Conservation (phyloP, 2,113 vertebrate genomes). For the Boulengeromyrus knoepffleri region DNA sequence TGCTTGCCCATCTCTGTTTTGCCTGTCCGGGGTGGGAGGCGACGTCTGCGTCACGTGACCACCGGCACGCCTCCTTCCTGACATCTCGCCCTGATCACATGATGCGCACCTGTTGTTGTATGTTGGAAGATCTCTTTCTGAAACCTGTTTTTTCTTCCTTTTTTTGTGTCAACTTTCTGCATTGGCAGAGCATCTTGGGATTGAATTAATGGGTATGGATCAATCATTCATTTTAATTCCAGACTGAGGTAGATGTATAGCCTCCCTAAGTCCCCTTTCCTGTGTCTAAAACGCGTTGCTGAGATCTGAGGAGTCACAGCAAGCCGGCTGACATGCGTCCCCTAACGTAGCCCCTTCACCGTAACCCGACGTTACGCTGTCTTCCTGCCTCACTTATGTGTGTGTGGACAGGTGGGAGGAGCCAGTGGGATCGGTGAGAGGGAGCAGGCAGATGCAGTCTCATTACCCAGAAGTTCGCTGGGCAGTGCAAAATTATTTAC, state of each 20-base stretch:
- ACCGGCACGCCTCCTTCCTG: slow-evolving; percentile 29
- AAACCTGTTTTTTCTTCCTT: slow-evolving; percentile 55
- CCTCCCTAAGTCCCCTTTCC: slow-evolving; percentile 34
- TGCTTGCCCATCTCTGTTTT: slow-evolving; percentile 31
- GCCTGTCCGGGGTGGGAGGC: slow-evolving; percentile 22
- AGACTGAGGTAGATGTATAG: slow-evolving; percentile 58
- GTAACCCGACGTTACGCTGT: neutral
- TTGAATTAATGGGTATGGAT: slow-evolving; percentile 99
- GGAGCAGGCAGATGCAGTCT: neutral
- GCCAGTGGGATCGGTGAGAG: neutral
- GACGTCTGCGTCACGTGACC: slow-evolving; percentile 23
- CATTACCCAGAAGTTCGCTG: neutral
- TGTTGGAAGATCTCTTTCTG: slow-evolving; percentile 54
- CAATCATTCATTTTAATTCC: slow-evolving; percentile 69
- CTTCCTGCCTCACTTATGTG: slow-evolving; percentile 20
- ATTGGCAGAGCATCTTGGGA: slow-evolving; percentile 98
- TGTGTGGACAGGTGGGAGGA: neutral
- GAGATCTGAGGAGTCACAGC: neutral
- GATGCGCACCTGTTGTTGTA: slow-evolving; percentile 34
- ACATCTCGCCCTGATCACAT: slow-evolving; percentile 25
- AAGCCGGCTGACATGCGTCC: neutral
- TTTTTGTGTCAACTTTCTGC: slow-evolving; percentile 74
- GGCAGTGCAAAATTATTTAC: neutral
- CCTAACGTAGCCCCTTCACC: neutral
- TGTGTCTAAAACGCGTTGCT: slow-evolving; percentile 9